These are phyloP conservation scores for Sitta europaea DNA, from an alignment of 2,113 vertebrate species.

Conservation along the genomic window DNA sequence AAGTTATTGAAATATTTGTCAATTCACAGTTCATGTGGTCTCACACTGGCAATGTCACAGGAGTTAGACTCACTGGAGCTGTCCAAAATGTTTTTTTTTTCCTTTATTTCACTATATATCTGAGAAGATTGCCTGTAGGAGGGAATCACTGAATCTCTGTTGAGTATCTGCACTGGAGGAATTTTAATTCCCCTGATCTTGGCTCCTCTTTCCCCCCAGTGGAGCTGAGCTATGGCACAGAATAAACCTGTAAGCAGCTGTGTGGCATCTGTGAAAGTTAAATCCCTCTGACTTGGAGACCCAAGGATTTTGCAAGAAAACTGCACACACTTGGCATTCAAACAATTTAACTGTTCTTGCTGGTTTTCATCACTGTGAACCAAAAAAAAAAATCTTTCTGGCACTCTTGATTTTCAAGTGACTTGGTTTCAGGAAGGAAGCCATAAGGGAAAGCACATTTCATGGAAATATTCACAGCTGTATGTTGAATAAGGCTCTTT, in stretches of 20 bases:
- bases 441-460: background rate
- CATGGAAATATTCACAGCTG: background rate
- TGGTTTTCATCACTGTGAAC: background rate
- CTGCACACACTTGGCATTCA: background rate
- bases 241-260: background rate
- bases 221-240: background rate
- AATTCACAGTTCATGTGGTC: background rate
- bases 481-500: background rate
- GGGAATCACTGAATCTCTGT: background rate
- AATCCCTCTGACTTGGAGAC: background rate
- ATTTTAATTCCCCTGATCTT: background rate
- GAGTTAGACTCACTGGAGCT: background rate
- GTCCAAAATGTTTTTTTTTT: background rate
- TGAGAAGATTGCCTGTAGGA: background rate
- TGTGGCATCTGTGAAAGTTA: background rate
- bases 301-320: background rate
- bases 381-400: background rate
- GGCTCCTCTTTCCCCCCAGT: background rate
- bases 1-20: background rate
- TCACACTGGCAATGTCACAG: background rate
- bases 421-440: slow-evolving; percentile 12
- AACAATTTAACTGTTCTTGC: background rate
- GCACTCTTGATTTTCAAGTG: background rate
- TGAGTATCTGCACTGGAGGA: background rate
- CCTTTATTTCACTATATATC: background rate